These are phyloP conservation scores for Temnothorax curvispinosus DNA, from an alignment of 1,140 invertebrate species.

Conservation along the genomic window DNA sequence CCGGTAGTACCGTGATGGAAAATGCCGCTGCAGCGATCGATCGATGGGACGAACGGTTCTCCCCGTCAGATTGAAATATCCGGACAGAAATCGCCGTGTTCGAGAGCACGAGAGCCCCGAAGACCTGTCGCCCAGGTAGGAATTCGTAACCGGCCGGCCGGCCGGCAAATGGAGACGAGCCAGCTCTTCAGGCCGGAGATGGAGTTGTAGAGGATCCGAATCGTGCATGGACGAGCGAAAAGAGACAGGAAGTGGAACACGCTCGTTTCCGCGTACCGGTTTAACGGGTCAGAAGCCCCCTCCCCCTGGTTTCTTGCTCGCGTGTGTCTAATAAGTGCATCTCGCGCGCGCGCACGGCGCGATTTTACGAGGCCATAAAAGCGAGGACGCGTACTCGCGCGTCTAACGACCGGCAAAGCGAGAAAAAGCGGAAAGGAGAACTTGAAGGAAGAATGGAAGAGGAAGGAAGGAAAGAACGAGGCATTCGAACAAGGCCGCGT, in stretches of 20 bases:
- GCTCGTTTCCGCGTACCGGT: slow-evolving; percentile 55
- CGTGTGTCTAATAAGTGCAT: slow-evolving; percentile 56
- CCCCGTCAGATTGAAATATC: slow-evolving; percentile 1
- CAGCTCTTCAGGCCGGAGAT: slow-evolving; percentile 1
- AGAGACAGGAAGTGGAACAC: slow-evolving; percentile 53
- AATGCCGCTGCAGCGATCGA: neutral
- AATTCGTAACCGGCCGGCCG: slow-evolving; percentile 29
- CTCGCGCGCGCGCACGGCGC: slow-evolving; percentile 4
- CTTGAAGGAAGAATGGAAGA: neutral
- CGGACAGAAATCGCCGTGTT: slow-evolving; percentile 12
- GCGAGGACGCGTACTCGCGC: slow-evolving; percentile 29
- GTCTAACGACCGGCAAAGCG: slow-evolving; percentile 31
- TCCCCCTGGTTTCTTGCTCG: slow-evolving; percentile 36
- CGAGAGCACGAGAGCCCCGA: neutral
- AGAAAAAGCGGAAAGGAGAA: slow-evolving; percentile 16
- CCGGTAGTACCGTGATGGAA: neutral
- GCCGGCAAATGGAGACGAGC: neutral
- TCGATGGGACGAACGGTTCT: neutral
- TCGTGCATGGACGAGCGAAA: slow-evolving; percentile 16
- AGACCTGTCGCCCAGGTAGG: slow-evolving; percentile 24
- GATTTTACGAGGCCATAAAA: slow-evolving; percentile 54
- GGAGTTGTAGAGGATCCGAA: slow-evolving; percentile 21
- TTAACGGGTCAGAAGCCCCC: slow-evolving; percentile 51
- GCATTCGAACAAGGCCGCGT: neutral
- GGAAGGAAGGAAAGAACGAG: neutral